Percentiles rank a stretch among this genome's conserved stretches.
Conservation (phyloP, 2,113 vertebrate species). For the Okapia johnstoni region DNA sequence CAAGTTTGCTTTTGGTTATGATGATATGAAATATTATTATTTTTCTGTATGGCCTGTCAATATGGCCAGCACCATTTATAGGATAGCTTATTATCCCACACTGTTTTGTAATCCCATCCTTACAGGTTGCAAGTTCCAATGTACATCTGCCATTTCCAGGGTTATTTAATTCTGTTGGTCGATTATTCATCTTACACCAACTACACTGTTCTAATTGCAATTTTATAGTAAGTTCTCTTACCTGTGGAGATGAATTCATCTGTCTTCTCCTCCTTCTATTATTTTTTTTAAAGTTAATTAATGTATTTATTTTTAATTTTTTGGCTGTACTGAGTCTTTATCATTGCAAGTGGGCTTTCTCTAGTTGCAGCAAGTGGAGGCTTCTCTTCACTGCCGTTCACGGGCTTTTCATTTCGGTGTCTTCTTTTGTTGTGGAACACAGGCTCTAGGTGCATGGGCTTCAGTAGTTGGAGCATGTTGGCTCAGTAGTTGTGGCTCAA, state of each 20-base stretch:
- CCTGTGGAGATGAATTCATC: not conserved
- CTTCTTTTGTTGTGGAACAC: not conserved
- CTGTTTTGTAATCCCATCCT: not conserved
- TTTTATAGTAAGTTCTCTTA: not conserved
- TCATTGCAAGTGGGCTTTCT: not conserved
- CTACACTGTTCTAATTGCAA: not conserved
- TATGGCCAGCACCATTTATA: not conserved
- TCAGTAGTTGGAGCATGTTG: not conserved
- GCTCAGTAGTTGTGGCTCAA: not conserved
- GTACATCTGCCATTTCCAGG: not conserved
- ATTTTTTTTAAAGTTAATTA: not conserved
- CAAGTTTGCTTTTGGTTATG: not conserved
- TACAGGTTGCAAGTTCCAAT: not conserved
- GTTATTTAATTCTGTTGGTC: not conserved
- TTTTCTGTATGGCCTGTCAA: not conserved
- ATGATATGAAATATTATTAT: not conserved
- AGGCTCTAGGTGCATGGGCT: not conserved
- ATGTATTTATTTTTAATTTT: not conserved
- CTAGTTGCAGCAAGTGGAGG: rapidly evolving
- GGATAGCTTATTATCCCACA: not conserved
- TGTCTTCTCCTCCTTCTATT: not conserved
- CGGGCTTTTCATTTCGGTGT: rapidly evolving
- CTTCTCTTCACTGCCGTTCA: not conserved
- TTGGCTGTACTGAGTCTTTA: not conserved
- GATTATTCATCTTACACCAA: not conserved